These are phyloP conservation scores for Lithophane leautieri DNA, from an alignment of 2,888 invertebrate species.

Conservation along the genomic window DNA sequence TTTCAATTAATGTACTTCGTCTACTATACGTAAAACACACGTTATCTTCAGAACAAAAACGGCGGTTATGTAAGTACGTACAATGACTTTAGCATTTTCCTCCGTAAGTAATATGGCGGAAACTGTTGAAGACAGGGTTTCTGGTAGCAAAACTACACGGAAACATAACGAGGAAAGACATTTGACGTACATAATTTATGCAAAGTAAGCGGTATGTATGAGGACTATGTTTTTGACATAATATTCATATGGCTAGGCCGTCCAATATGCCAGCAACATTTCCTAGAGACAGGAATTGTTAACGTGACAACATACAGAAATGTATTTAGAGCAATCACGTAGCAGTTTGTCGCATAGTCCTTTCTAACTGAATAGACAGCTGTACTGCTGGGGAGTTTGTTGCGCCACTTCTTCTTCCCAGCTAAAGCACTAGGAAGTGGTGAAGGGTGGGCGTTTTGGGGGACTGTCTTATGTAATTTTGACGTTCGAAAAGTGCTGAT, in stretches of 20 bases:
- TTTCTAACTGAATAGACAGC: too few relatives aligned
- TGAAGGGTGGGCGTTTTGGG: too few relatives aligned
- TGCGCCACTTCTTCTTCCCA: too few relatives aligned
- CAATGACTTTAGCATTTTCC: background rate
- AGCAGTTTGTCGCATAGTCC: background rate
- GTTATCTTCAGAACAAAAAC: background rate
- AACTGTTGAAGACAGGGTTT: background rate
- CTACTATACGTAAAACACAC: background rate
- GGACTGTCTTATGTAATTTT: too few relatives aligned
- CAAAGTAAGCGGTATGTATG: constrained; percentile 34
- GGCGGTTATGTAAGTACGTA: background rate
- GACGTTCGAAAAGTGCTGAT: too few relatives aligned
- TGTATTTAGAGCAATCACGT: background rate
- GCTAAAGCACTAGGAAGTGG: too few relatives aligned
- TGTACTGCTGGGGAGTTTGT: too few relatives aligned
- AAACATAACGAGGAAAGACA: constrained; percentile 10
- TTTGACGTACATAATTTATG: constrained; percentile 20
- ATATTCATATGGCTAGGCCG: constrained; percentile 24
- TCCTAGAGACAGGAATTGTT: constrained; percentile 29
- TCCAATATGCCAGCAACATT: constrained; percentile 49
- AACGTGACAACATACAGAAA: constrained; percentile 16
- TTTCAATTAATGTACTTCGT: background rate
- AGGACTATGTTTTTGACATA: constrained; percentile 15
- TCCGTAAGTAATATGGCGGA: background rate
- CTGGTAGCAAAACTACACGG: background rate